A percentile compares a stretch with the other conserved stretches of the same genome.
Conservation (phyloP, 2,888 invertebrate genomes). For the Adineta ricciae region DNA sequence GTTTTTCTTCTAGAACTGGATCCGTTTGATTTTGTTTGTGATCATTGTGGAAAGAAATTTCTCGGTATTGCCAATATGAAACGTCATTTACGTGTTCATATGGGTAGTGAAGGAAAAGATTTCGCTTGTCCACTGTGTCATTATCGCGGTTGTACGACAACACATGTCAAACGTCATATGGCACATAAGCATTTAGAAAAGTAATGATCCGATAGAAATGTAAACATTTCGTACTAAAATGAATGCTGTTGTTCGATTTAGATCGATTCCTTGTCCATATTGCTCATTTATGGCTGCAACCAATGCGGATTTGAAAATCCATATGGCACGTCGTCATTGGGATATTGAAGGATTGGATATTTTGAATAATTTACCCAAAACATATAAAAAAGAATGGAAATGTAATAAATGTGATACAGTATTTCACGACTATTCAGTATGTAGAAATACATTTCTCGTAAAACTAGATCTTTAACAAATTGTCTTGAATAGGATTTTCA, state of each 20-base stretch:
- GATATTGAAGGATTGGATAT: slow-evolving; percentile 29
- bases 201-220: not conserved
- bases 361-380: slow-evolving; percentile 31
- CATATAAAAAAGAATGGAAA: slow-evolving; percentile 33
- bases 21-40: slow-evolving; percentile 31
- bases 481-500: slow-evolving; percentile 26
- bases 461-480: not conserved
- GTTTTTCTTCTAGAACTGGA: slow-evolving; percentile 4
- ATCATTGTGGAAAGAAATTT: slow-evolving; percentile 27
- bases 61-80: slow-evolving; percentile 31
- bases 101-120: slow-evolving; percentile 25
- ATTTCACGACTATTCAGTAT: slow-evolving; percentile 31
- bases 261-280: slow-evolving; percentile 33
- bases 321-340: slow-evolving; percentile 33
- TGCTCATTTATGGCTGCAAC: slow-evolving; percentile 34
- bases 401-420: slow-evolving; percentile 29
- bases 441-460: not conserved
- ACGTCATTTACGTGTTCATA: slow-evolving; percentile 30
- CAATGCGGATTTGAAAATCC: slow-evolving; percentile 33
- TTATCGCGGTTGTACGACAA: slow-evolving; percentile 32
- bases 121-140: slow-evolving; percentile 29
- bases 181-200: slow-evolving; percentile 33
- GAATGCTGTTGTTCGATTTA: not conserved
- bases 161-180: slow-evolving; percentile 34
- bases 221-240: not conserved